Conservation (phyloP, 2,888 invertebrate genomes). For the Heliconius cydno region DNA sequence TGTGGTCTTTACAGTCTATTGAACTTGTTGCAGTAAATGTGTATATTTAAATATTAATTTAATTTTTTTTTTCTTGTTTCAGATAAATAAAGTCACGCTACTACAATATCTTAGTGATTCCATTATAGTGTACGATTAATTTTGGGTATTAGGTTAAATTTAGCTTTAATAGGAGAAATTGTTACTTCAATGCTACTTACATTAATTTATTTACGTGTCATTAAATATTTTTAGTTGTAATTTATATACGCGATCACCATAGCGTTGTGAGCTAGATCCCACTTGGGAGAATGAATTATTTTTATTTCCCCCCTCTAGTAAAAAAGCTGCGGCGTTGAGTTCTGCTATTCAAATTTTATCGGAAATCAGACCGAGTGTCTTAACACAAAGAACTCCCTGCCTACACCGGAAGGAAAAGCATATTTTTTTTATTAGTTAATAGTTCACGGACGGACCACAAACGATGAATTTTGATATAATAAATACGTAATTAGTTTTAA, state of each 20-base stretch:
- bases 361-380: background rate
- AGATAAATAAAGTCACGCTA: slow-evolving; percentile 19
- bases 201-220: background rate
- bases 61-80: background rate
- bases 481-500: slow-evolving; percentile 5
- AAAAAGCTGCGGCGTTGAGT: background rate
- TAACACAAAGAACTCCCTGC: too few relatives aligned
- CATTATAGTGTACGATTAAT: slow-evolving; percentile 15
- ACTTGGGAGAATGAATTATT: background rate
- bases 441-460: background rate
- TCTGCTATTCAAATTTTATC: background rate
- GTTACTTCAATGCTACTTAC: background rate
- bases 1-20: background rate
- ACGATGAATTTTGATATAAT: background rate
- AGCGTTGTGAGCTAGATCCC: too few relatives aligned
- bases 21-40: background rate
- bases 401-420: background rate
- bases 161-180: slow-evolving; percentile 21
- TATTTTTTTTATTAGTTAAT: too few relatives aligned
- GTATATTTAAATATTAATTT: slow-evolving; percentile 44
- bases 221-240: background rate
- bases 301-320: background rate
- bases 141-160: slow-evolving; percentile 24
- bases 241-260: background rate
- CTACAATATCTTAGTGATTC: slow-evolving; percentile 13